Evolutionary conservation across 2,888 invertebrate genomes (phyloP).

Genomic region (Anthrax anthrax): DNA sequence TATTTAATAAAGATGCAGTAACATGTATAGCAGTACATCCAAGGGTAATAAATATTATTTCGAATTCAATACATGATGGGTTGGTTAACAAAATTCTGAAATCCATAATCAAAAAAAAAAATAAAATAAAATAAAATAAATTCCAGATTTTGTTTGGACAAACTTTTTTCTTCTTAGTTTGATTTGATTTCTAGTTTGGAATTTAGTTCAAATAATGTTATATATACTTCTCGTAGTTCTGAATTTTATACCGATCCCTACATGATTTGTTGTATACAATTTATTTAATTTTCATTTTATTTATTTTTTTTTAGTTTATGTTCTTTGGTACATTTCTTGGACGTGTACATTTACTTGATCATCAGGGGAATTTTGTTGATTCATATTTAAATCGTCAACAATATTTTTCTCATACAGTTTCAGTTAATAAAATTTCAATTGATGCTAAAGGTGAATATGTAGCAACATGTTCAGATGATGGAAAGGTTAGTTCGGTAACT

Average conservation of each 20-base stretch:
- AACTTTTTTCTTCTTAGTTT: no score
- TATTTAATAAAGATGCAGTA: slow-evolving; percentile 68
- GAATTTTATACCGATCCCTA: no score
- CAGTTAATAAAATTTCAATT: slow-evolving; percentile 90
- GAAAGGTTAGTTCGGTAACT: slow-evolving; percentile 41
- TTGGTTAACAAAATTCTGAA: no score
- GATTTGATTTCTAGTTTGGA: no score
- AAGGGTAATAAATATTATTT: slow-evolving; percentile 45
- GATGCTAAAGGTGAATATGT: slow-evolving; percentile 89
- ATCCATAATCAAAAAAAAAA: no score
- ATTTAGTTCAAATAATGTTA: no score
- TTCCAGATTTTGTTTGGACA: no score
- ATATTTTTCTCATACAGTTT: slow-evolving; percentile 62
- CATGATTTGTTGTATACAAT: no score
- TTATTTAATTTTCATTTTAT: no score
- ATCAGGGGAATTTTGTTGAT: slow-evolving; percentile 67
- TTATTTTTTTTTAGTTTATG: slow-evolving; percentile 68
- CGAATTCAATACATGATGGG: no score
- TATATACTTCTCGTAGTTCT: no score
- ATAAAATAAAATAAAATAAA: neutral
- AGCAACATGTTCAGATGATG: slow-evolving; percentile 85
- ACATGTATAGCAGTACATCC: slow-evolving; percentile 89
- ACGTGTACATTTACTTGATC: slow-evolving; percentile 76
- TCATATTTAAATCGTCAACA: slow-evolving; percentile 38
- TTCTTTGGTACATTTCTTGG: slow-evolving; percentile 91